Evolutionary conservation across 2,113 vertebrate genomes (phyloP).

Genomic region (Chloropsis cyanopogon): DNA sequence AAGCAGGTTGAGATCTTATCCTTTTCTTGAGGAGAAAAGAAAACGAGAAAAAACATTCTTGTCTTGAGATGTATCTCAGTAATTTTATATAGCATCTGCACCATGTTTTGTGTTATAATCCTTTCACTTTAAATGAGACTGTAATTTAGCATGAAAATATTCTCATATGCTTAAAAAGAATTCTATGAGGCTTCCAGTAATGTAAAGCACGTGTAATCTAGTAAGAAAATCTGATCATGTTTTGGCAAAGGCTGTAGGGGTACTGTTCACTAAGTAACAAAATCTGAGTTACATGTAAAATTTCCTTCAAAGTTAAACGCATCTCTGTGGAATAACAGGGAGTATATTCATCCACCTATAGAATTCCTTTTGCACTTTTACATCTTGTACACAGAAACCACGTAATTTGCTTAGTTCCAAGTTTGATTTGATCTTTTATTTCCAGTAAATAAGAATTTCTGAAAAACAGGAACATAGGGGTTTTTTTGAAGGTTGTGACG

Average conservation of each 20-base stretch:
- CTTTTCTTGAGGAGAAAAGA: not conserved
- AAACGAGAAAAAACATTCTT: not conserved
- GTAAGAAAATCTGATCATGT: not conserved
- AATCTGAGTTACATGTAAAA: not conserved
- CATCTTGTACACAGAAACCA: not conserved
- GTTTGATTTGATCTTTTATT: not conserved
- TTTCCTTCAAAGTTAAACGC: not conserved
- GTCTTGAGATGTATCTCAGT: not conserved
- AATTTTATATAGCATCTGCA: not conserved
- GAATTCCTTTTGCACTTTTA: not conserved
- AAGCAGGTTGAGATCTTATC: not conserved
- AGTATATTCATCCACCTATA: not conserved
- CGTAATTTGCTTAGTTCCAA: not conserved
- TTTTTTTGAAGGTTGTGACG: not conserved
- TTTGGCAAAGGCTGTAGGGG: not conserved
- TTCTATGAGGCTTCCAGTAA: not conserved
- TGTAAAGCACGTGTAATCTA: not conserved
- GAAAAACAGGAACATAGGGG: not conserved
- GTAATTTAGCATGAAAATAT: not conserved
- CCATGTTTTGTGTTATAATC: not conserved
- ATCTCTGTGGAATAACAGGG: not conserved
- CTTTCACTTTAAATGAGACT: not conserved
- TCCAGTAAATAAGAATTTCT: not conserved
- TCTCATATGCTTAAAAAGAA: not conserved
- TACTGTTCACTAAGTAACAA: not conserved